These are phyloP conservation scores for Coremacera marginata DNA, from an alignment of 2,888 invertebrate genomes.

Conservation along the genomic window DNA sequence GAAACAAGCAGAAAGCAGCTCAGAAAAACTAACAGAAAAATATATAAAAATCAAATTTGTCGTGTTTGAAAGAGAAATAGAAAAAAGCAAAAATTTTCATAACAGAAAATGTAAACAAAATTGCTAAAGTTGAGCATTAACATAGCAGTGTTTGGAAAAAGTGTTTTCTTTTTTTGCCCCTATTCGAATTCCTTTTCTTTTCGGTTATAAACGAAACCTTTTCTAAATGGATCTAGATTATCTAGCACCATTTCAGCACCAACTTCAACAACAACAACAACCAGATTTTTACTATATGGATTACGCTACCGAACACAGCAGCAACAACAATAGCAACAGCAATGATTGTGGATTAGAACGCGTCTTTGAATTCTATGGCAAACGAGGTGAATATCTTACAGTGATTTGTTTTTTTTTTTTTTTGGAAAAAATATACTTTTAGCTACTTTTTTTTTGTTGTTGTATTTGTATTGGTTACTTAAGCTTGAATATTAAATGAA, in stretches of 20 bases:
- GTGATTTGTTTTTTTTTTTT: constrained; percentile 13
- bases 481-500: too few relatives aligned
- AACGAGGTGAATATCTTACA: constrained; percentile 43
- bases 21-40: too few relatives aligned
- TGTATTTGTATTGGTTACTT: background rate
- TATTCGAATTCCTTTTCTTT: too few relatives aligned
- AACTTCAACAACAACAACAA: constrained; percentile 24
- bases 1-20: too few relatives aligned
- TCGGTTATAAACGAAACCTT: too few relatives aligned
- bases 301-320: background rate
- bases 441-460: background rate
- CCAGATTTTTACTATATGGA: background rate
- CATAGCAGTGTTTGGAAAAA: background rate
- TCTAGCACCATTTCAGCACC: constrained; percentile 11
- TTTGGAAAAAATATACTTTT: background rate
- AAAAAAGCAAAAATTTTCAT: background rate
- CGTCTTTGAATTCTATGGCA: constrained; percentile 41
- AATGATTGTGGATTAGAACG: constrained; percentile 42
- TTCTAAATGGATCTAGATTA: constrained; percentile 8
- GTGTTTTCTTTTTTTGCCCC: too few relatives aligned
- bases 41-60: too few relatives aligned
- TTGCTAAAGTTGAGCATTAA: background rate
- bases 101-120: background rate
- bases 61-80: background rate
- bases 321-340: constrained; percentile 35